Base-by-base conservation (phyloP, 2,797 vertebrate species). In the Acomys russatus region DNA sequence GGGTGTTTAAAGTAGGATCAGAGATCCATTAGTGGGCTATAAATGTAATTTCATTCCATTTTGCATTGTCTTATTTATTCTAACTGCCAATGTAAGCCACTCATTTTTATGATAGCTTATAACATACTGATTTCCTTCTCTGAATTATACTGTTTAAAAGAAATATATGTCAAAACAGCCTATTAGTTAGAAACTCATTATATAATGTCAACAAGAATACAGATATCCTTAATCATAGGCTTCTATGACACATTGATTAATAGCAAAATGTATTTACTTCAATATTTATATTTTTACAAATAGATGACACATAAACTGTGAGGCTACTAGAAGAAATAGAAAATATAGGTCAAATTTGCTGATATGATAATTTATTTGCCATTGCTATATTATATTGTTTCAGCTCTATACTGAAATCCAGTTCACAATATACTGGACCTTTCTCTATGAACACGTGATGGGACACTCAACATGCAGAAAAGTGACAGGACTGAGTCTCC, bases 231-330 rank as follows among this genome's bases (percentile, higher is more conserved):
- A 90, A 94, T 12, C 20, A 25, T 59, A 68, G 23, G 4, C 23
- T 22, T 94, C 88, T 96, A 11, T 68, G 33, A 28, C 79, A 84
- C 12, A 63, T 44, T 95, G 28, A 96, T 63, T 91, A 83, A 96
- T 71, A 51, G 3, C 3, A 94, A 49, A 92, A 61, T 87, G 59
- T 63, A 71, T 74, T 95, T 79, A 6, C n/a, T 91, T 91, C 83
- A 88, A 76, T 56, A 66, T 91, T 92, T 92, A 11, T 63, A 59
- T 56, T 92, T 96, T 96, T 83, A 59, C 59, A 66, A 92, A 92
- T 11, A 90, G 38, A 61, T 91, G 87, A 51, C 9, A 92, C 49
- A 90, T 28, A 68, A 56, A 77, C 70, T 61, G 11, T 59, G 30
- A 49, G 25, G 0, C 44, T 92, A 84, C 35, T 91, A 84, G 95